Conservation (phyloP, 2,888 invertebrate species). For the Cordylochernes scorpioides region DNA sequence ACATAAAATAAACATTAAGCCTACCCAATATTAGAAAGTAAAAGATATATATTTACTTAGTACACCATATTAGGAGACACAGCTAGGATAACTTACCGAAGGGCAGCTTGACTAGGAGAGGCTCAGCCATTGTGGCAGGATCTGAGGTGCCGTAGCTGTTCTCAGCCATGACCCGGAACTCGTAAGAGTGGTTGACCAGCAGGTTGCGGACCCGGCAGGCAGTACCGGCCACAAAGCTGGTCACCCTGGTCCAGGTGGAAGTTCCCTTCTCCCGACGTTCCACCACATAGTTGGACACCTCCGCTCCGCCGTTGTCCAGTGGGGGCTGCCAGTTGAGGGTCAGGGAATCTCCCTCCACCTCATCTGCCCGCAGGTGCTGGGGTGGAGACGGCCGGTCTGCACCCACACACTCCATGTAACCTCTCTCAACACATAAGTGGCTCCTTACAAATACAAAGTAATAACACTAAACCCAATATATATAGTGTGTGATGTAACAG, state of each 20-base stretch:
- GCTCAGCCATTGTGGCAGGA: conserved; percentile 56
- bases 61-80: too few species aligned
- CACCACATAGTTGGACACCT: conserved; percentile 78
- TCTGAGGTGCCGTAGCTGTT: conserved; percentile 93
- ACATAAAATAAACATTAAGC: too few species aligned
- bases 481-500: background rate
- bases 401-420: background rate
- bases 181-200: conserved; percentile 67
- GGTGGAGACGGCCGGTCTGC: conserved; percentile 62
- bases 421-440: background rate
- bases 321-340: conserved; percentile 87
- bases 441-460: background rate
- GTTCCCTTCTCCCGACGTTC: conserved; percentile 70
- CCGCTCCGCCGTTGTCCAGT: conserved; percentile 80
- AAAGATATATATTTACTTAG: too few species aligned
- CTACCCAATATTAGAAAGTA: too few species aligned
- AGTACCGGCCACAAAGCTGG: conserved; percentile 69
- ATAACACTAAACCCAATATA: background rate
- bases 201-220: conserved; percentile 73
- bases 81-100: conserved; percentile 32
- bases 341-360: conserved; percentile 78
- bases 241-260: conserved; percentile 55
- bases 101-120: conserved; percentile 81
- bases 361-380: conserved; percentile 66
- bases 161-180: conserved; percentile 93